These are phyloP conservation scores for Archips crataeganus DNA, from an alignment of 2,888 invertebrate genomes.

Conservation along the genomic window DNA sequence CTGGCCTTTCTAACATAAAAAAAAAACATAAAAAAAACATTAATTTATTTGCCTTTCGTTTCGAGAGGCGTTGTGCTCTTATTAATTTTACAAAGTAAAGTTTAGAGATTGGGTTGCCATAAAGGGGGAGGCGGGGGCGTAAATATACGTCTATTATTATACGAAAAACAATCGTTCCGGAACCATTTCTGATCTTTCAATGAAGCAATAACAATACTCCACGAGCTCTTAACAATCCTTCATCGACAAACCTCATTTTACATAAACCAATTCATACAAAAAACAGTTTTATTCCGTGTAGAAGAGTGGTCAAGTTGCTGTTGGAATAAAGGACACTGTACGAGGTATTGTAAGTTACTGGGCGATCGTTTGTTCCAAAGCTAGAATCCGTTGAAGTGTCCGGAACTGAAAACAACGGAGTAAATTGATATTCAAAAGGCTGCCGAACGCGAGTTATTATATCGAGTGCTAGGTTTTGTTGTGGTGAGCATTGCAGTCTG, in stretches of 20 bases:
- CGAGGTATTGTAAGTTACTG: neutral
- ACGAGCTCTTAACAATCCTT: neutral
- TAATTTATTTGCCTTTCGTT: no score
- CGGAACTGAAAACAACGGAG: neutral
- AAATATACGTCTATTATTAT: neutral
- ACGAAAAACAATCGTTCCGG: neutral
- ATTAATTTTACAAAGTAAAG: neutral
- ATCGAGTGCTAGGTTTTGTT: conserved; percentile 7
- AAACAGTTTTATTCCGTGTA: neutral
- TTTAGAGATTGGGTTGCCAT: neutral
- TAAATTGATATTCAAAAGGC: conserved; percentile 26
- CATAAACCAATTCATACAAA: neutral
- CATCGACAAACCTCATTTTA: neutral
- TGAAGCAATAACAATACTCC: neutral
- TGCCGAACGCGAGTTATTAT: conserved; percentile 28
- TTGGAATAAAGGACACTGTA: neutral
- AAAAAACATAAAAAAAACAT: no score
- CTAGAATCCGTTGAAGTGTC: neutral
- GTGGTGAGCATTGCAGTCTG: conserved; percentile 7
- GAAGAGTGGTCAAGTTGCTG: neutral
- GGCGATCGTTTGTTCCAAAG: neutral
- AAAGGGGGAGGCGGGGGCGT: neutral
- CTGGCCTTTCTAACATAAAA: no score
- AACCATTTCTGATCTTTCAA: neutral
- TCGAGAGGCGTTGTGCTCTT: neutral